Percentiles rank a stretch among this genome's conserved stretches.
These are phyloP conservation scores for human (Homo sapiens) DNA, from an alignment of 2,113 vertebrate species.

Conservation along the genomic window DNA sequence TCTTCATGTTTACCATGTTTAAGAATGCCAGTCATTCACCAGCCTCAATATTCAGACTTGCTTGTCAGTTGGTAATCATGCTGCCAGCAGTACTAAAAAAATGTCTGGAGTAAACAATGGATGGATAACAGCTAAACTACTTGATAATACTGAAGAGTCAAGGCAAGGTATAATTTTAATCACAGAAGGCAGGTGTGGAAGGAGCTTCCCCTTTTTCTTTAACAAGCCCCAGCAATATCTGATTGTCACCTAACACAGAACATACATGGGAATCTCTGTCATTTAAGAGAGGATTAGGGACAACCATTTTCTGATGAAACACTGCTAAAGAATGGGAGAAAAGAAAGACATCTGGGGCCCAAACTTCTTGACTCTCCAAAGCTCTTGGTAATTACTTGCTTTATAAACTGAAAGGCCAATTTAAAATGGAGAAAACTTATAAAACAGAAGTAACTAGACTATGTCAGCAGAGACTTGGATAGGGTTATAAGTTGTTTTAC, in stretches of 20 bases:
- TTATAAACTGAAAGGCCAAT: conserved; percentile 1
- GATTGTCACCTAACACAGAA: neutral
- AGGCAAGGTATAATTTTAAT: conserved; percentile 41
- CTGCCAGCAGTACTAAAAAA: neutral
- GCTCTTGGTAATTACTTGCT: neutral
- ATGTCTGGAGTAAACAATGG: neutral
- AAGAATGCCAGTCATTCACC: conserved; percentile 49
- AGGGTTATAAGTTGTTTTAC: neutral
- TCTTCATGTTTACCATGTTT: conserved; percentile 43
- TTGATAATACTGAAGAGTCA: neutral
- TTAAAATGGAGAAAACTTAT: neutral
- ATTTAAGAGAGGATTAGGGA: neutral
- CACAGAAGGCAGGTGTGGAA: conserved; percentile 45
- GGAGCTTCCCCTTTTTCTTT: neutral
- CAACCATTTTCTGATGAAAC: neutral
- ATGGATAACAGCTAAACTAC: neutral
- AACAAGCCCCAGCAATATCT: neutral
- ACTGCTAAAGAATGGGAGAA: neutral
- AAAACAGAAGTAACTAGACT: neutral
- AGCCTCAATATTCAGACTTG: conserved; percentile 52
- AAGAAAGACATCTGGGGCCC: neutral
- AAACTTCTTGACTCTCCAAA: neutral
- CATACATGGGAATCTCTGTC: neutral
- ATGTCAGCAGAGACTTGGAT: neutral
- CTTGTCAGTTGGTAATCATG: conserved; percentile 30